Evolutionary conservation across 2,797 vertebrate genomes (phyloP).

Genomic region (Ispidina lecontei): DNA sequence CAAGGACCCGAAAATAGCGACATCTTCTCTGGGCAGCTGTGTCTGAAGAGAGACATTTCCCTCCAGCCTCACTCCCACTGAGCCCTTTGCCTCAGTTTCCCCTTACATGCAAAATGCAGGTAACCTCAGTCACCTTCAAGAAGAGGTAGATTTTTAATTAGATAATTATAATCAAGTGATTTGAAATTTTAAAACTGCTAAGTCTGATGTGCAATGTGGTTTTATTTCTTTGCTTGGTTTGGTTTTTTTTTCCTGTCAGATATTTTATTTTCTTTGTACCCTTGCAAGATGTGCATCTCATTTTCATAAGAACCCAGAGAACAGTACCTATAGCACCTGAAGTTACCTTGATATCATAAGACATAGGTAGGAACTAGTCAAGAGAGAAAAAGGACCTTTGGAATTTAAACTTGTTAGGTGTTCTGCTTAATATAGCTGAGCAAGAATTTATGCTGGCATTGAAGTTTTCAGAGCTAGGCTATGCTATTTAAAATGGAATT

Average conservation of each 20-base stretch:
- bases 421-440: conserved; percentile 42
- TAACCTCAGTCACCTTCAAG: not conserved
- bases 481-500: conserved; percentile 74
- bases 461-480: conserved; percentile 70
- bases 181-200: not conserved
- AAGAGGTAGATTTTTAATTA: not conserved
- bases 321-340: conserved; percentile 45
- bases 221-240: not conserved
- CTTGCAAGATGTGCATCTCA: not conserved
- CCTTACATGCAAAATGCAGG: not conserved
- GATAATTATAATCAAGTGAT: not conserved
- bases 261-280: not conserved
- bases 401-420: conserved; percentile 70
- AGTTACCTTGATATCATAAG: conserved; percentile 61
- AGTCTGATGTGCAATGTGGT: not conserved
- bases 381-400: conserved; percentile 51
- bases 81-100: not conserved
- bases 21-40: too few species aligned
- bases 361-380: conserved; percentile 49
- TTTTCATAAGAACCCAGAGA: conserved; percentile 19
- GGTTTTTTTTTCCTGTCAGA: not conserved
- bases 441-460: conserved; percentile 57
- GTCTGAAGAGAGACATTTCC: fast-evolving
- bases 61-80: not conserved
- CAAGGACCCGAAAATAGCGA: not conserved